Percentiles rank a stretch among this genome's conserved stretches.
Conservation (phyloP, 2,797 vertebrate genomes). For the Tragopan temminckii region DNA sequence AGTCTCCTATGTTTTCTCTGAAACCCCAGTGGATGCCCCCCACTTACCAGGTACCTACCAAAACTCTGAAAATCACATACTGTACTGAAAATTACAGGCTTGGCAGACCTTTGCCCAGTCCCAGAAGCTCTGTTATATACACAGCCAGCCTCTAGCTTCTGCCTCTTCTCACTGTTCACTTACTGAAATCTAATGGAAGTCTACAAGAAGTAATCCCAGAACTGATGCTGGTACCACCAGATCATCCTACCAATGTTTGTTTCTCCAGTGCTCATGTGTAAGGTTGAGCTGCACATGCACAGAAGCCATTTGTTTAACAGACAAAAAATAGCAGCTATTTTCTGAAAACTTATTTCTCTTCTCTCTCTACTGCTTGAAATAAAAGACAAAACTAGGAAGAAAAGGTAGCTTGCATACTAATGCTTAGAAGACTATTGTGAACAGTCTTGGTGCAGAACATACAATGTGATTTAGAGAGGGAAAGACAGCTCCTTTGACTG, state of each 20-base stretch:
- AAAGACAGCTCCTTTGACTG: not conserved
- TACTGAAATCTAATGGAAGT: not conserved
- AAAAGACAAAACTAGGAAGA: not conserved
- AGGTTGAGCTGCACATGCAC: not conserved
- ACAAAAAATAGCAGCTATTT: not conserved
- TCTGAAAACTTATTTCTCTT: not conserved
- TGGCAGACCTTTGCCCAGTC: not conserved
- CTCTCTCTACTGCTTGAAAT: not conserved
- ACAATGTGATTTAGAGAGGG: fast-evolving
- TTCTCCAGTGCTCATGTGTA: not conserved
- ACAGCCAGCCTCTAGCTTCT: not conserved
- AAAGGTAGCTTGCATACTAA: not conserved
- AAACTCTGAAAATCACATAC: not conserved
- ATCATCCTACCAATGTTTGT: not conserved
- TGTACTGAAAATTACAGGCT: not conserved
- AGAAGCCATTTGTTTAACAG: not conserved
- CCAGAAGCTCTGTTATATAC: not conserved
- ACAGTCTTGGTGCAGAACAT: not conserved
- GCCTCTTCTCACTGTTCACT: not conserved
- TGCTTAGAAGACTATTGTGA: not conserved
- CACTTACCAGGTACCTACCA: not conserved
- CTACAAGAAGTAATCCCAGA: not conserved
- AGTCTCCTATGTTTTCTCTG: not conserved
- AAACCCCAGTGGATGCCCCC: not conserved
- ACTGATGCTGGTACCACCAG: not conserved